Percentiles rank a stretch among this genome's conserved stretches.
These are phyloP conservation scores for Zosterops borbonicus DNA, from an alignment of 2,113 vertebrate genomes.

Conservation along the genomic window DNA sequence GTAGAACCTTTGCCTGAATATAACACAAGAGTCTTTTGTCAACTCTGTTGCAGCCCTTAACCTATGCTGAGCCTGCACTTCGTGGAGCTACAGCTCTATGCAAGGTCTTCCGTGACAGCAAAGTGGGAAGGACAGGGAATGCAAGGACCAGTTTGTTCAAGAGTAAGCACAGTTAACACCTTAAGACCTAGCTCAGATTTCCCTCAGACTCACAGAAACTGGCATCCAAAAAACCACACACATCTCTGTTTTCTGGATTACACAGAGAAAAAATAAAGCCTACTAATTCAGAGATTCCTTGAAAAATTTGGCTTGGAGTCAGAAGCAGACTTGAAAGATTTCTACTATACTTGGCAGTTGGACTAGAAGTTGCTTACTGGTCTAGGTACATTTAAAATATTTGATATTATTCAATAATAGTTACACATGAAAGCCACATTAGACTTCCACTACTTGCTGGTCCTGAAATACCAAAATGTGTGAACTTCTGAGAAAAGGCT, in stretches of 20 bases:
- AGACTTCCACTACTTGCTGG: neutral
- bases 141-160: neutral
- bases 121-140: neutral
- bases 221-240: neutral
- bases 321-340: neutral
- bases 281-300: neutral
- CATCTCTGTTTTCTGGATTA: neutral
- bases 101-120: neutral
- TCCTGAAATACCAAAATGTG: neutral
- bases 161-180: neutral
- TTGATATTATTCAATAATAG: neutral
- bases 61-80: neutral
- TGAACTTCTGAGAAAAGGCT: neutral
- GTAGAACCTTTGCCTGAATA: neutral
- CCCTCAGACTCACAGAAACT: accelerated
- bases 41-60: neutral
- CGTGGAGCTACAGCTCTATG: neutral
- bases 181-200: neutral
- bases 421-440: neutral
- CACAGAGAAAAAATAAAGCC: neutral
- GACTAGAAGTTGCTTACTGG: neutral
- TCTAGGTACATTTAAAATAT: neutral
- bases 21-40: neutral
- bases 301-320: neutral
- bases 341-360: neutral